A percentile compares a stretch with the other conserved stretches of the same genome.
phyloP scores from a whole-genome alignment of 2,113 vertebrate species.

The Aptenodytes patagonicus region DNA sequence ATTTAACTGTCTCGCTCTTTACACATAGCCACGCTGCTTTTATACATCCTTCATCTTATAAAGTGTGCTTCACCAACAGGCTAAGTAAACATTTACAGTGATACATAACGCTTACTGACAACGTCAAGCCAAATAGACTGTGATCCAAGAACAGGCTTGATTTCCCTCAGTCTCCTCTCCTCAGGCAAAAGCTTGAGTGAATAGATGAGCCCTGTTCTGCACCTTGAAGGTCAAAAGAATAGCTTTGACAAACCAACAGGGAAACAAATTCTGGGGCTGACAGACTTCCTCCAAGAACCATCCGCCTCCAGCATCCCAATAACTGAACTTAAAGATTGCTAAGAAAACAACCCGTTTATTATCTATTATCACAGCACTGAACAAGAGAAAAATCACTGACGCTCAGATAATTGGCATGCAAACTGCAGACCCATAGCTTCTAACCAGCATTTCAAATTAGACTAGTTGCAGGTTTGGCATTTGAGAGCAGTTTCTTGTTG shows the following conservation, averaged over 20 bases:
- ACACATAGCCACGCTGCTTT: background rate
- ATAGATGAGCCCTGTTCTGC: conserved; percentile 53
- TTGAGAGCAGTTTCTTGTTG: background rate
- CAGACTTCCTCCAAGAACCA: background rate
- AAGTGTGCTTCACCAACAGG: conserved; percentile 30
- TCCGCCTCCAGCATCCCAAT: conserved; percentile 18
- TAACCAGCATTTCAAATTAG: background rate
- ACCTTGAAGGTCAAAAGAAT: conserved; percentile 71
- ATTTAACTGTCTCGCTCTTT: conserved; percentile 24
- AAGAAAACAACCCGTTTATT: background rate
- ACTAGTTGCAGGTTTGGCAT: background rate
- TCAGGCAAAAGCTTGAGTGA: conserved; percentile 56
- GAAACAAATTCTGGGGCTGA: conserved; percentile 53
- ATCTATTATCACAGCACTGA: background rate
- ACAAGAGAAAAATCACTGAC: background rate
- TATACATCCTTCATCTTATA: conserved; percentile 19
- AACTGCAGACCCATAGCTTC: background rate
- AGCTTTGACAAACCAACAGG: conserved; percentile 58
- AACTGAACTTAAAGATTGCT: background rate
- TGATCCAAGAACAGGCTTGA: conserved; percentile 58
- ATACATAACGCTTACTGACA: conserved; percentile 68
- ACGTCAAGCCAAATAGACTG: conserved; percentile 67
- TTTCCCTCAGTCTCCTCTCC: conserved; percentile 59
- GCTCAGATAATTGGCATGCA: background rate
- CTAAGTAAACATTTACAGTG: conserved; percentile 60